Evolutionary conservation across 2,888 invertebrate species (phyloP).

Genomic region (Drosophila meridiana): DNA sequence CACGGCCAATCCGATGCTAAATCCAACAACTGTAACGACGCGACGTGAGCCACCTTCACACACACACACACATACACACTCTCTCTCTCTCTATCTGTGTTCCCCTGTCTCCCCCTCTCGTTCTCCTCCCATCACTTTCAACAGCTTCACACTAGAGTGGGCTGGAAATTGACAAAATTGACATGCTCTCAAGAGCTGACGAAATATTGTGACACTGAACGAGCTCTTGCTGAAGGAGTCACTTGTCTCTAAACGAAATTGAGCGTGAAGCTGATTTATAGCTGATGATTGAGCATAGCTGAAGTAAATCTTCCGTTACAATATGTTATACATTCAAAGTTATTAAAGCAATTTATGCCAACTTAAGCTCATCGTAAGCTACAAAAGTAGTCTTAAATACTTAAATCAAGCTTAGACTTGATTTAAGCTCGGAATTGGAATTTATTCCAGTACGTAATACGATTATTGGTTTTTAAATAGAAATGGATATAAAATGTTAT

Average conservation of each 20-base stretch:
- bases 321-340: not conserved
- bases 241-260: not conserved
- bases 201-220: conserved; percentile 9
- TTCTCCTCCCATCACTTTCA: not conserved
- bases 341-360: not conserved
- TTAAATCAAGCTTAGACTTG: not conserved
- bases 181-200: conserved; percentile 5
- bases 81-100: conserved; percentile 7
- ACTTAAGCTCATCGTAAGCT: not conserved
- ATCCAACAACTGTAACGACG: conserved; percentile 26
- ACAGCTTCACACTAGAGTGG: conserved; percentile 18
- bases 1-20: conserved; percentile 9
- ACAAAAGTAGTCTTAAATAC: not conserved
- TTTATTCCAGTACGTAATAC: too few species aligned
- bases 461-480: not conserved
- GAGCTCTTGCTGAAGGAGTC: not conserved
- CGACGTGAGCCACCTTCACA: conserved; percentile 14
- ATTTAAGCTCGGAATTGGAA: not conserved
- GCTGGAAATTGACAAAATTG: not conserved
- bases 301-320: not conserved
- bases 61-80: not conserved
- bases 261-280: not conserved
- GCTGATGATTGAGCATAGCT: not conserved
- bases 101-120: not conserved
- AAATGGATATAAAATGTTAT: not conserved